Evolutionary conservation across 2,888 invertebrate species (phyloP).

Genomic region (Corbicula japonica): DNA sequence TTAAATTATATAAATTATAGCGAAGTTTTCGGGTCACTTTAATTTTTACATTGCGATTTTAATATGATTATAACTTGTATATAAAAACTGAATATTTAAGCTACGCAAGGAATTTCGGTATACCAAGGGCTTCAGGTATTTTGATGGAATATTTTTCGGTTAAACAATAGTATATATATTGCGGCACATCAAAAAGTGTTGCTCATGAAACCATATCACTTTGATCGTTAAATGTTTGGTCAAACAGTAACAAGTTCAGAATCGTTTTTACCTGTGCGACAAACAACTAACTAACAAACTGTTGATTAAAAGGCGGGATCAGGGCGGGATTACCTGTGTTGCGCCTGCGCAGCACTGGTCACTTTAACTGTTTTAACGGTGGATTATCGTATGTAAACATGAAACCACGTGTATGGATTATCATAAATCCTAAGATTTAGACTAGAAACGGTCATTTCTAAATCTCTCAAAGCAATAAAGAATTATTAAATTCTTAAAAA

Average conservation of each 20-base stretch:
- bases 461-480: conserved; percentile 26
- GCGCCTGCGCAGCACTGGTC: conserved; percentile 54
- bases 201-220: conserved; percentile 25
- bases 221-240: conserved; percentile 28
- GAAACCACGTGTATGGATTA: conserved; percentile 68
- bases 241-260: conserved; percentile 15
- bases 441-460: conserved; percentile 54
- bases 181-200: conserved; percentile 7
- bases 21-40: no score
- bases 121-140: no score
- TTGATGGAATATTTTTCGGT: no score
- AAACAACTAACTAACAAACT: conserved; percentile 36
- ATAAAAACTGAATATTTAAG: no score
- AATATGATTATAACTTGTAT: no score
- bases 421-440: conserved; percentile 66
- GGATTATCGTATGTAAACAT: conserved; percentile 69
- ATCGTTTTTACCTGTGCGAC: conserved; percentile 20
- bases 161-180: not conserved
- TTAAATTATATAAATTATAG: no score
- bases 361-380: conserved; percentile 45
- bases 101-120: no score
- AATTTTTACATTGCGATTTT: no score
- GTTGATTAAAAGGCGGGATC: conserved; percentile 37
- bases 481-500: conserved; percentile 24
- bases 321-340: conserved; percentile 60